Evolutionary conservation across 2,888 invertebrate species (phyloP).

Genomic region (Alentia gelatinosa): DNA sequence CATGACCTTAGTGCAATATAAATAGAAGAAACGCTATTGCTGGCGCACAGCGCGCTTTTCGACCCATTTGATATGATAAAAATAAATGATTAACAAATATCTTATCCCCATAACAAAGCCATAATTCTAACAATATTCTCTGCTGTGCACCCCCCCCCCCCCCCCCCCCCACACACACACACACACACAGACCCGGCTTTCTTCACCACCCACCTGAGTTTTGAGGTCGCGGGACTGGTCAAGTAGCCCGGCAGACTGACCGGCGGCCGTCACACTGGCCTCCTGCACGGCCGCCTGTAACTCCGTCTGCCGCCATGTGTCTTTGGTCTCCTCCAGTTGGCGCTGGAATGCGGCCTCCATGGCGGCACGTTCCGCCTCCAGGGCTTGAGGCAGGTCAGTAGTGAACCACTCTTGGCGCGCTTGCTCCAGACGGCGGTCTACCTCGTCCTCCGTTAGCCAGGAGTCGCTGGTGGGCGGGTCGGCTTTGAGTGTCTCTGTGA

Average conservation of each 20-base stretch:
- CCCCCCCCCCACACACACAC: no score
- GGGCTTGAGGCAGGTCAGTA: background rate
- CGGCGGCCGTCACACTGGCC: background rate
- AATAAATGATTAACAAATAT: no score
- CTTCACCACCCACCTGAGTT: background rate
- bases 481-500: background rate
- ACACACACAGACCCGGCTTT: no score
- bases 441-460: background rate
- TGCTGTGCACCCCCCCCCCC: no score
- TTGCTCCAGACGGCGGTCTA: background rate
- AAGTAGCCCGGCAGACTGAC: background rate
- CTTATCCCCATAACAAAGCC: no score
- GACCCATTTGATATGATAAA: no score
- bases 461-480: background rate
- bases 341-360: background rate
- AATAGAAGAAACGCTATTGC: no score
- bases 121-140: no score
- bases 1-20: no score
- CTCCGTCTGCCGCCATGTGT: slow-evolving; percentile 4
- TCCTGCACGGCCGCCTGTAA: background rate
- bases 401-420: background rate
- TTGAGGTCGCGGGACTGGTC: background rate
- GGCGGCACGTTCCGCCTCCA: background rate
- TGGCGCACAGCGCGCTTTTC: no score
- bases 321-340: slow-evolving; percentile 3